phyloP scores from a whole-genome alignment of 2,888 invertebrate species.

The Erpobdella octoculata region DNA sequence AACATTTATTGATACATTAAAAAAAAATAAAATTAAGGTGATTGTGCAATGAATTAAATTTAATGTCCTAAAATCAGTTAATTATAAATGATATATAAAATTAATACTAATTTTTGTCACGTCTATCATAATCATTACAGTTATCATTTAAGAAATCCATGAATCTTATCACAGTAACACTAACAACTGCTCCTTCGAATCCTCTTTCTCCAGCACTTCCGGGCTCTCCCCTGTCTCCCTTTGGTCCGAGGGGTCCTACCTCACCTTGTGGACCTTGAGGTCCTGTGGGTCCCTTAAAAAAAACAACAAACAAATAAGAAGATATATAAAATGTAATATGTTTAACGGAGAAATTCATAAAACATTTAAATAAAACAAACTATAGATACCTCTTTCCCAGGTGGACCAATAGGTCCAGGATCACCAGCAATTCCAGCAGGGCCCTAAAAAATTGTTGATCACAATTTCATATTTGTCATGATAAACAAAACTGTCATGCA shows the following conservation, averaged over 20 bases:
- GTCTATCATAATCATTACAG: neutral
- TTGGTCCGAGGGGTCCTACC: constrained; percentile 45
- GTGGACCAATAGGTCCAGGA: constrained; percentile 64
- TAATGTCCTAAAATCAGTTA: too few relatives aligned
- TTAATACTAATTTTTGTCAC: neutral
- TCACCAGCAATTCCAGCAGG: constrained; percentile 60
- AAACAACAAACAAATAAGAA: constrained; percentile 50
- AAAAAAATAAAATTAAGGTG: too few relatives aligned
- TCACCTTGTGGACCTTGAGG: constrained; percentile 39
- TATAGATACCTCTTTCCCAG: constrained; percentile 64
- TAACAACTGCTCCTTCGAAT: constrained; percentile 32
- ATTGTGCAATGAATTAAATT: too few relatives aligned
- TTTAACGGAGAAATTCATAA: neutral
- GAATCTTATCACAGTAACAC: constrained; percentile 9
- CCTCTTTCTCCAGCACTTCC: constrained; percentile 57
- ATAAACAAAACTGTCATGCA: too few relatives aligned
- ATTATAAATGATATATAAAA: too few relatives aligned
- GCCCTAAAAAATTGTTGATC: too few relatives aligned
- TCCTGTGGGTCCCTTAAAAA: constrained; percentile 33
- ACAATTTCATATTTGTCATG: too few relatives aligned
- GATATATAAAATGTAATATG: neutral
- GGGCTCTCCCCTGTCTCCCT: constrained; percentile 64
- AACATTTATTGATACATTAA: too few relatives aligned
- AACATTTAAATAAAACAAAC: neutral
- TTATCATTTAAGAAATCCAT: neutral